Percentiles rank a stretch among this genome's conserved stretches.
Evolutionary conservation across 2,113 vertebrate species (phyloP).

Genomic region (Picathartes gymnocephalus): DNA sequence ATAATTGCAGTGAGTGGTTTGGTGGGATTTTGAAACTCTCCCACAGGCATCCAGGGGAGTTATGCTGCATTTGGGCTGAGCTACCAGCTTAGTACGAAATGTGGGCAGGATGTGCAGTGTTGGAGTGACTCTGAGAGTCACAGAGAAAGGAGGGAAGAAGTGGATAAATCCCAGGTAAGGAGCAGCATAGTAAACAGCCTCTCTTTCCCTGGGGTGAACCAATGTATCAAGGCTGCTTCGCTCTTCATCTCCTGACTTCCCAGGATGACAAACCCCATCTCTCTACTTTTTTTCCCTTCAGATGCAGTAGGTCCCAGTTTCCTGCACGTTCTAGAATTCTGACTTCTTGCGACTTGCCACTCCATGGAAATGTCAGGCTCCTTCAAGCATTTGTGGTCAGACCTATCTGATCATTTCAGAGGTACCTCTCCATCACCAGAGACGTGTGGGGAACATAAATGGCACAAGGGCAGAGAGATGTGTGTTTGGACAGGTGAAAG

Average conservation of each 20-base stretch:
- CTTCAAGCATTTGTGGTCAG: not conserved
- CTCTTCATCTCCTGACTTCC: not conserved
- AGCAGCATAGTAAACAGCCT: not conserved
- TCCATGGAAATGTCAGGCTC: not conserved
- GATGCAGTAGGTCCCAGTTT: not conserved
- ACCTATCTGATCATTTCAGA: not conserved
- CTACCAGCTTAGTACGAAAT: not conserved
- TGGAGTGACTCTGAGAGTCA: not conserved
- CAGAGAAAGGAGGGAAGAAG: not conserved
- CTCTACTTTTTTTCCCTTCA: not conserved
- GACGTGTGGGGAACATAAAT: not conserved
- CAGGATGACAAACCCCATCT: not conserved
- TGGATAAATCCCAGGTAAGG: not conserved
- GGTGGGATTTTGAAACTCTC: not conserved
- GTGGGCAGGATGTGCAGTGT: not conserved
- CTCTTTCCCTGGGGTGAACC: not conserved
- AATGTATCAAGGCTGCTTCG: not conserved
- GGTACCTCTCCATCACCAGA: not conserved
- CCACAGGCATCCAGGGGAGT: not conserved
- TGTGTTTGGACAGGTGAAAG: not conserved
- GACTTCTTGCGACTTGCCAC: rapidly evolving
- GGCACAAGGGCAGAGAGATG: not conserved
- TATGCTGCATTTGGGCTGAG: not conserved
- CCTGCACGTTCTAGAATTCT: not conserved
- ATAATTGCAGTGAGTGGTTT: not conserved